These are phyloP conservation scores for Corythoichthys haematopterus DNA, from an alignment of 2,113 vertebrate genomes.

Conservation along the genomic window DNA sequence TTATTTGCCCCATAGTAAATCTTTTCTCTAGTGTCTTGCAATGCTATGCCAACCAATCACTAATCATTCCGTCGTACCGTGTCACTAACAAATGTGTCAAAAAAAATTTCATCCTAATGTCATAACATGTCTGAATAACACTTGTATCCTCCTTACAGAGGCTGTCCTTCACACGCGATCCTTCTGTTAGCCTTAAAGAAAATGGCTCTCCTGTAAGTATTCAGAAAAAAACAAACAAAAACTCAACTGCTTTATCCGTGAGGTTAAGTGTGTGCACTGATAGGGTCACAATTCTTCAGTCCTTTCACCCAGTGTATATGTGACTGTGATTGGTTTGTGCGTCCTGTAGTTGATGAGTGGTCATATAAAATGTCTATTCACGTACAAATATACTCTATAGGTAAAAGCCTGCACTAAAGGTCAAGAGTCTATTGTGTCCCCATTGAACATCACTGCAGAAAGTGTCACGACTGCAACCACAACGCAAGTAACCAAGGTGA, in stretches of 20 bases:
- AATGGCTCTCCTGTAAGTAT: slow-evolving; percentile 73
- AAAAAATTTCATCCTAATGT: not conserved
- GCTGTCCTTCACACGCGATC: slow-evolving; percentile 42
- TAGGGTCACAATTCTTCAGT: slow-evolving; percentile 1
- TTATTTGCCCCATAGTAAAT: too few species aligned
- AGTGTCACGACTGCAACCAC: slow-evolving; percentile 94
- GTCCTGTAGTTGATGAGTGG: not conserved
- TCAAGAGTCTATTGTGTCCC: slow-evolving; percentile 59
- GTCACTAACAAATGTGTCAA: not conserved
- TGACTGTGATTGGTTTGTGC: not conserved
- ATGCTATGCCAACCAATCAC: too few species aligned
- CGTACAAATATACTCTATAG: slow-evolving; percentile 45
- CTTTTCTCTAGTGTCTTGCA: too few species aligned
- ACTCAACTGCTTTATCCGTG: not conserved
- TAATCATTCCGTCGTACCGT: too few species aligned
- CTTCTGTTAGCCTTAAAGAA: slow-evolving; percentile 51
- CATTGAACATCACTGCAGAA: slow-evolving; percentile 78
- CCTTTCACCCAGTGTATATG: not conserved
- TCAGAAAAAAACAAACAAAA: not conserved
- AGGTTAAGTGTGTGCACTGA: slow-evolving; percentile 6
- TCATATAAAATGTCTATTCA: not conserved
- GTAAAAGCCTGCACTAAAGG: slow-evolving; percentile 51
- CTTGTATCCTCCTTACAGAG: slow-evolving; percentile 47
- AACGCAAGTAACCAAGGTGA: slow-evolving; percentile 98
- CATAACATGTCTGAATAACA: not conserved